phyloP scores from a whole-genome alignment of 2,797 vertebrate genomes.

The Pseudochirops corinnae region DNA sequence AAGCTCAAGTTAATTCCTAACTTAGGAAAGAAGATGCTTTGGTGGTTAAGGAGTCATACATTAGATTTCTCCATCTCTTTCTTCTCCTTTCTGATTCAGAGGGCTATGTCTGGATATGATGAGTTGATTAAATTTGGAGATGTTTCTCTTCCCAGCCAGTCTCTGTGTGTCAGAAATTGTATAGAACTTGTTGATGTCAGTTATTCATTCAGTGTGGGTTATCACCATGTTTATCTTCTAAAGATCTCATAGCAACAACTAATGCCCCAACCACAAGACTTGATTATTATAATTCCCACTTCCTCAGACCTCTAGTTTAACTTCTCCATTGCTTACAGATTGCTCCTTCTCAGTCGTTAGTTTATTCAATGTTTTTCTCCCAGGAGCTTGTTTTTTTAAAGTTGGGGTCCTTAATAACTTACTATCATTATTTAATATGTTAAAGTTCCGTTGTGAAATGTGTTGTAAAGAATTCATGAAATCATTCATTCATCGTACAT shows the following conservation, averaged over 20 bases:
- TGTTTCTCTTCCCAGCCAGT: conserved; percentile 62
- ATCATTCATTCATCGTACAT: conserved; percentile 36
- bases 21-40: conserved; percentile 59
- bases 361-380: conserved; percentile 65
- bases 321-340: conserved; percentile 64
- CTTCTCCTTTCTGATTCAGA: conserved; percentile 44
- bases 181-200: conserved; percentile 71
- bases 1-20: conserved; percentile 58
- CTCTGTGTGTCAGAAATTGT: conserved; percentile 62
- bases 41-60: conserved; percentile 60
- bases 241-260: conserved; percentile 75
- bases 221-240: conserved; percentile 71
- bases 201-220: conserved; percentile 68
- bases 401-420: conserved; percentile 19
- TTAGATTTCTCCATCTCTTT: conserved; percentile 55
- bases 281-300: conserved; percentile 71
- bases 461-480: conserved; percentile 32
- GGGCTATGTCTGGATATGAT: conserved; percentile 71
- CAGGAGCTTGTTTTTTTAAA: conserved; percentile 46
- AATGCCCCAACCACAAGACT: conserved; percentile 70
- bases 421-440: not conserved
- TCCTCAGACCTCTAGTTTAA: conserved; percentile 62
- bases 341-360: conserved; percentile 55
- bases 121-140: conserved; percentile 72
- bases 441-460: not conserved